Evolutionary conservation across 2,797 vertebrate genomes (phyloP).

Genomic region (Smutsia temminckii): DNA sequence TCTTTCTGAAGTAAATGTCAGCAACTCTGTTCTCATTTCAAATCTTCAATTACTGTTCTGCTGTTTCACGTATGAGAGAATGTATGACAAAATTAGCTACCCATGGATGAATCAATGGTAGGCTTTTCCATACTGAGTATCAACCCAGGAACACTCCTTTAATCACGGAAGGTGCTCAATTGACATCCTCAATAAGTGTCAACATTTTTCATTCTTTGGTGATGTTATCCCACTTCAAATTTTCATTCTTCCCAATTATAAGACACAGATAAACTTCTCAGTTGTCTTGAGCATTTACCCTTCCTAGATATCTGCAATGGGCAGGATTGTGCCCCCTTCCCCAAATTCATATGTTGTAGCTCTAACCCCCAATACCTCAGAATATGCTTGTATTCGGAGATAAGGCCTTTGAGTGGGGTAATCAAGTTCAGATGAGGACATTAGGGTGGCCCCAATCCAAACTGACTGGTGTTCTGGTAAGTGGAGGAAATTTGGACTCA

Average conservation of each 20-base stretch:
- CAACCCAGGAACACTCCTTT: not conserved
- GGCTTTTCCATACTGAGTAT: not conserved
- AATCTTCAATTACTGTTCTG: slow-evolving; percentile 11
- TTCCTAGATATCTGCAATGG: not conserved
- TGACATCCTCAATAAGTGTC: not conserved
- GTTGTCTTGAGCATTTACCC: not conserved
- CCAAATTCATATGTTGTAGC: not conserved
- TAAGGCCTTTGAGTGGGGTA: not conserved
- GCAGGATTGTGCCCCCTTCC: not conserved
- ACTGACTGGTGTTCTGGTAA: not conserved
- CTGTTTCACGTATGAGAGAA: slow-evolving; percentile 4
- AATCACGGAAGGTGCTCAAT: not conserved
- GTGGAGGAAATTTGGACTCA: not conserved
- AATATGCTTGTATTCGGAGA: not conserved
- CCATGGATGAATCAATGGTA: not conserved
- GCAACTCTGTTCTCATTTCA: slow-evolving; percentile 31
- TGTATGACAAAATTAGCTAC: not conserved
- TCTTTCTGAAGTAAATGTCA: slow-evolving; percentile 29
- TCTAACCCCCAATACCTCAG: not conserved
- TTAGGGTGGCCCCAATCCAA: not conserved
- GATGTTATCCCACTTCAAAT: not conserved
- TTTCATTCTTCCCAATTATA: not conserved
- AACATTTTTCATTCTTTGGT: not conserved
- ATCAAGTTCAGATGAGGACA: not conserved
- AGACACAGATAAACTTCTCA: not conserved